phyloP scores from a whole-genome alignment of 2,797 vertebrate genomes.

The Ctenosaura bakeri region DNA sequence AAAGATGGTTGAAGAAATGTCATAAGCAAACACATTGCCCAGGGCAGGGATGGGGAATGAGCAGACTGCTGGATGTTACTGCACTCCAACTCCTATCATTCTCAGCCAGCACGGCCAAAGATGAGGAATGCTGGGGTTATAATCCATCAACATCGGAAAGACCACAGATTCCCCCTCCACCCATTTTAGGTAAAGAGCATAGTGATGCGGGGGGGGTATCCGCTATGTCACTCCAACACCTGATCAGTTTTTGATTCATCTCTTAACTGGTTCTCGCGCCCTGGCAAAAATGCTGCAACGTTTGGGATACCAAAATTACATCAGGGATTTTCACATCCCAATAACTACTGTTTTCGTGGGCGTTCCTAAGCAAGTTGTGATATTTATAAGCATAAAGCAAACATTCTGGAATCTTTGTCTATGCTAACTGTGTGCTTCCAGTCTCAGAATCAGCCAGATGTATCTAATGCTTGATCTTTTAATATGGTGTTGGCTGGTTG shows the following conservation, averaged over 20 bases:
- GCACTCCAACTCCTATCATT: not conserved
- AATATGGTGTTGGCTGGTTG: not conserved
- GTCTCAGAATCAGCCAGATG: not conserved
- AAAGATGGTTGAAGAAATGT: not conserved
- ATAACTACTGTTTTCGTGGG: not conserved
- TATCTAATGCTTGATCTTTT: not conserved
- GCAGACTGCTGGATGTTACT: not conserved
- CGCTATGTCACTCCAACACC: not conserved
- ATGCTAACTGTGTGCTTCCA: slow-evolving; percentile 15
- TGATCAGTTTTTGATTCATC: not conserved
- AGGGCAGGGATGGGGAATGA: not conserved
- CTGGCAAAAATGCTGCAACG: slow-evolving; percentile 35
- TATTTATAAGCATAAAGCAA: slow-evolving; percentile 15
- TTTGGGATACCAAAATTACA: slow-evolving; percentile 5
- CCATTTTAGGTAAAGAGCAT: not conserved
- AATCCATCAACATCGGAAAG: too few relatives aligned
- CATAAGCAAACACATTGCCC: not conserved
- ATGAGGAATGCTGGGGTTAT: not conserved
- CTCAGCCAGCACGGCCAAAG: not conserved
- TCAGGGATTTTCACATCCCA: slow-evolving; percentile 18
- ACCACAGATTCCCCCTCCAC: not conserved
- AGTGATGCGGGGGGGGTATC: not conserved
- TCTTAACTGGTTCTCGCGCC: not conserved
- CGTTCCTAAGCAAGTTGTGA: not conserved
- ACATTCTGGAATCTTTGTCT: slow-evolving; percentile 10